Evolutionary conservation across 2,113 vertebrate genomes (phyloP).

Genomic region (Lophius piscatorius): DNA sequence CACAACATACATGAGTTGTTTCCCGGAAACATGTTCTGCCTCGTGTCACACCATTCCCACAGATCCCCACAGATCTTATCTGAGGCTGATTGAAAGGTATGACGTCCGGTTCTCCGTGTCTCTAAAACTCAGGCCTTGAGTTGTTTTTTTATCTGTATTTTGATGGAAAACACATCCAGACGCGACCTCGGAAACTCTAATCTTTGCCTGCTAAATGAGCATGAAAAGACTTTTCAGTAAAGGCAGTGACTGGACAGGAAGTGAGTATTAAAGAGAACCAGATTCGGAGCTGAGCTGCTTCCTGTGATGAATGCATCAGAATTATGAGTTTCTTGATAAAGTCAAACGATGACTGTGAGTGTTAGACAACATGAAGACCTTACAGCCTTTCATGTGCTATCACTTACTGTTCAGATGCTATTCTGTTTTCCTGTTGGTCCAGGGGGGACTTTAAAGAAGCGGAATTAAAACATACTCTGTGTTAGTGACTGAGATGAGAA

Average conservation of each 20-base stretch:
- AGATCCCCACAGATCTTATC: too few relatives aligned
- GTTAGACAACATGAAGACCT: constrained; percentile 28
- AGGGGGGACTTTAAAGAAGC: too few relatives aligned
- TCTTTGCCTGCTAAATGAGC: constrained; percentile 18
- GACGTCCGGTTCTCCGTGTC: neutral
- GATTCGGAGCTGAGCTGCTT: constrained; percentile 18
- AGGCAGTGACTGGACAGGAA: constrained; percentile 7
- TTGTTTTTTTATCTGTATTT: neutral
- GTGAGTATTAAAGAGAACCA: constrained; percentile 49
- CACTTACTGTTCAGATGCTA: too few relatives aligned
- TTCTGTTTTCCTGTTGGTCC: too few relatives aligned
- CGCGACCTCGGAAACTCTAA: neutral
- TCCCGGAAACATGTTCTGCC: too few relatives aligned
- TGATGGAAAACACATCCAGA: constrained; percentile 34
- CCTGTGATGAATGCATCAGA: constrained; percentile 31
- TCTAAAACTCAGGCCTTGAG: constrained; percentile 3
- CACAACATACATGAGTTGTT: too few relatives aligned
- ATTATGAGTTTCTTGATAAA: constrained; percentile 11
- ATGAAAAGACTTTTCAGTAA: constrained; percentile 19
- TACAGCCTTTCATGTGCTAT: constrained; percentile 22
- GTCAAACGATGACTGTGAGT: constrained; percentile 11
- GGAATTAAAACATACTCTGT: too few relatives aligned
- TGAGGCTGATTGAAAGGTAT: too few relatives aligned
- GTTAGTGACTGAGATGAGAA: too few relatives aligned
- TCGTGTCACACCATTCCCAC: too few relatives aligned